These are phyloP conservation scores for Calyptomena viridis DNA, from an alignment of 2,113 vertebrate species.

Conservation along the genomic window DNA sequence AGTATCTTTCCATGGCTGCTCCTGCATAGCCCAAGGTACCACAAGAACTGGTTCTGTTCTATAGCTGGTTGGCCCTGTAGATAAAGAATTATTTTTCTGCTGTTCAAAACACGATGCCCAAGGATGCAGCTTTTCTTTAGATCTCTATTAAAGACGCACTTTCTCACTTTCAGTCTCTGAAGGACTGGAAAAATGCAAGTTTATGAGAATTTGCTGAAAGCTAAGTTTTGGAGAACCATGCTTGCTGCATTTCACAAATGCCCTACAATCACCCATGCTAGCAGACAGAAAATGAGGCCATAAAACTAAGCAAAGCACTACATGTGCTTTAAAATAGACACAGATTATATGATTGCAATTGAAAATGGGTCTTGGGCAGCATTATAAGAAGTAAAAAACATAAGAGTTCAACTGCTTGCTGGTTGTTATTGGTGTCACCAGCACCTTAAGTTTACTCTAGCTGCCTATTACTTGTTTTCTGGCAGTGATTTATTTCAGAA, in stretches of 20 bases:
- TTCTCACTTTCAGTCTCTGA: not conserved
- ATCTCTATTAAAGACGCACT: not conserved
- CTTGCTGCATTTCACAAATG: not conserved
- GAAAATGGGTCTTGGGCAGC: not conserved
- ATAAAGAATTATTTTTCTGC: not conserved
- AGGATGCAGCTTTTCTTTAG: not conserved
- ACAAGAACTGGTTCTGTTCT: not conserved
- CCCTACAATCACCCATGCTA: not conserved
- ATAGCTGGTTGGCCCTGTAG: fast-evolving
- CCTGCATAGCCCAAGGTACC: not conserved
- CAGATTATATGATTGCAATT: not conserved
- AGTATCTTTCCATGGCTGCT: not conserved
- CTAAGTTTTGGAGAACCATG: not conserved
- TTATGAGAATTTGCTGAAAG: not conserved
- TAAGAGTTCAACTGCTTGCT: not conserved
- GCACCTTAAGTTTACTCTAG: not conserved
- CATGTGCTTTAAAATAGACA: not conserved
- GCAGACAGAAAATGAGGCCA: not conserved
- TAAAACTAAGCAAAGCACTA: not conserved
- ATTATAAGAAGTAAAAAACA: not conserved
- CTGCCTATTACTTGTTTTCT: not conserved
- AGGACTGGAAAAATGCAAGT: not conserved
- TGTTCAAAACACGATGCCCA: not conserved
- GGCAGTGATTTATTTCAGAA: not conserved
- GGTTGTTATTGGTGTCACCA: not conserved